Conservation (phyloP, 2,888 invertebrate species). For the Drosophila nr. perissopoda region DNA sequence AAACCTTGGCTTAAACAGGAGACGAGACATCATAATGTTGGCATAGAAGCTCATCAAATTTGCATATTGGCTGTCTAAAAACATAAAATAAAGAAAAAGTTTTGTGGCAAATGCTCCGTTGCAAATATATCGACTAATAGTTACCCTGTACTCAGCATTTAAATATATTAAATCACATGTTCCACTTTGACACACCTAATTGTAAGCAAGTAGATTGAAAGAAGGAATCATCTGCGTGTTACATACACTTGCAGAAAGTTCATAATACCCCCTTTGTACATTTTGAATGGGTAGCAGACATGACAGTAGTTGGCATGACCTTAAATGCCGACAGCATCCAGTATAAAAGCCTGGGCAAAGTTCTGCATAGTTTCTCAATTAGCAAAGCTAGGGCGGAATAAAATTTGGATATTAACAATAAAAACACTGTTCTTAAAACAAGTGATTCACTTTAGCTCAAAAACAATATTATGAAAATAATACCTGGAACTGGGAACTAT, state of each 20-base stretch:
- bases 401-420: background rate
- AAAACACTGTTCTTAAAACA: background rate
- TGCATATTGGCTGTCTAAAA: conserved; percentile 73
- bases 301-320: conserved; percentile 2
- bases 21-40: conserved; percentile 60
- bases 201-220: background rate
- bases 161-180: background rate
- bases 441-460: background rate
- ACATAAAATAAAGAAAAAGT: conserved; percentile 5
- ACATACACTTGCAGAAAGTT: background rate
- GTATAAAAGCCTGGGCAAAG: background rate
- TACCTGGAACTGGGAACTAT: background rate
- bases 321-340: background rate
- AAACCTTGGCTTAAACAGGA: conserved; percentile 54
- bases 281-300: background rate
- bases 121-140: background rate
- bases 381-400: background rate
- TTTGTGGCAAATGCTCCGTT: background rate
- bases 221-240: background rate
- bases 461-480: background rate
- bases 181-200: background rate
- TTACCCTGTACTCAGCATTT: background rate
- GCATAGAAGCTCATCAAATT: conserved; percentile 76
- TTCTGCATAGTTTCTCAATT: conserved; percentile 18
- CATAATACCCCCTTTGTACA: background rate